phyloP scores from a whole-genome alignment of 2,113 vertebrate genomes.

The western clawed frog (Xenopus tropicalis) region DNA sequence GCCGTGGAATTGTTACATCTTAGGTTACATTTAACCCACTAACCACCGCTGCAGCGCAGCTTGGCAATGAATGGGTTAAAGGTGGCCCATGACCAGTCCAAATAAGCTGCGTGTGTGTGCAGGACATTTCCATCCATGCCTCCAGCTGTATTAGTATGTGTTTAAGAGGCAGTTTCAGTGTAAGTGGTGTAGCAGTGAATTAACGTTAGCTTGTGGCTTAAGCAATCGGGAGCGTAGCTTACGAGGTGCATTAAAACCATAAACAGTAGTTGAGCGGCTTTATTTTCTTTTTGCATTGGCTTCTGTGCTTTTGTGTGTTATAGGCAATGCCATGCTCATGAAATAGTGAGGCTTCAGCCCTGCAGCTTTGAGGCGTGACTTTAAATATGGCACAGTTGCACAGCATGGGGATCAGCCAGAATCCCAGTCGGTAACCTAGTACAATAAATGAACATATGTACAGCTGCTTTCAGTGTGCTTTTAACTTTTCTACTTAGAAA shows the following conservation, averaged over 20 bases:
- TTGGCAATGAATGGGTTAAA: neutral
- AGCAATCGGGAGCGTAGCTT: neutral
- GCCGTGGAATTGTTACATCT: neutral
- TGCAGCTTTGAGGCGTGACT: neutral
- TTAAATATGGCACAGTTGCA: neutral
- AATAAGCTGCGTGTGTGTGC: neutral
- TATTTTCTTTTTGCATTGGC: neutral
- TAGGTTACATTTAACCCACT: neutral
- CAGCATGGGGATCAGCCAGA: neutral
- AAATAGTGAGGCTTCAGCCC: neutral
- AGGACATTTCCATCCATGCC: neutral
- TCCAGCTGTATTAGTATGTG: no score
- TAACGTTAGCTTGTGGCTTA: neutral
- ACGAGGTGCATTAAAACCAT: neutral
- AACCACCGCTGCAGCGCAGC: neutral
- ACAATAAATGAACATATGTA: no score
- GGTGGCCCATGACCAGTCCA: neutral
- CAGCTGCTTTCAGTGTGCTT: no score
- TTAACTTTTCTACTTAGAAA: no score
- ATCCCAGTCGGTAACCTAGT: neutral
- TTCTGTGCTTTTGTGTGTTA: constrained; percentile 1
- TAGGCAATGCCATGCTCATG: no score
- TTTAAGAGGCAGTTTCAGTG: neutral
- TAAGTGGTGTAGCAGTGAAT: neutral
- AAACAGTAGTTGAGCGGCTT: neutral